Conservation (phyloP, 2,888 invertebrate species). For the Caenorhabditis japonica region DNA sequence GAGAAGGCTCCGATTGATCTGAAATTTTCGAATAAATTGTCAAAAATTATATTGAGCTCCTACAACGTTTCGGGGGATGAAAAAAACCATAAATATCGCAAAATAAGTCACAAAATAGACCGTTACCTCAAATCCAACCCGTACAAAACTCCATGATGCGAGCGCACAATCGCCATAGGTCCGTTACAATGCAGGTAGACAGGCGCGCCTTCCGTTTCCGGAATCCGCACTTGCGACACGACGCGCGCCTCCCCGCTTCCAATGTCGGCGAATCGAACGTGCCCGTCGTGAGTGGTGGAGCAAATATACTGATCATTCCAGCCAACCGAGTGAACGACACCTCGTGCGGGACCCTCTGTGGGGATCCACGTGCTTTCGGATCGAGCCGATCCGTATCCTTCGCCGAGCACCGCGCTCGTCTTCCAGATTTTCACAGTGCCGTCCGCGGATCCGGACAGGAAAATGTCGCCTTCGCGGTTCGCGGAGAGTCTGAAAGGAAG, state of each 20-base stretch:
- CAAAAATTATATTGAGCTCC: no score
- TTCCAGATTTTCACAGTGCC: constrained; percentile 64
- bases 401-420: constrained; percentile 48
- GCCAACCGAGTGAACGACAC: constrained; percentile 30
- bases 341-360: constrained; percentile 7
- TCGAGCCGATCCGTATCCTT: constrained; percentile 52
- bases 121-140: constrained; percentile 67
- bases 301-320: constrained; percentile 42
- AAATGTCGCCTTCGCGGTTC: constrained; percentile 56
- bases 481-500: constrained; percentile 58
- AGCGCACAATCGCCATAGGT: constrained; percentile 58
- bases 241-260: constrained; percentile 22
- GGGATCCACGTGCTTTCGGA: constrained; percentile 49
- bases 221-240: constrained; percentile 40
- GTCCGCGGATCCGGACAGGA: constrained; percentile 65
- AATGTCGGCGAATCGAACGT: constrained; percentile 45
- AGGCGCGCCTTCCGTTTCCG: constrained; percentile 54
- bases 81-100: no score
- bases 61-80: no score
- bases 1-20: no score
- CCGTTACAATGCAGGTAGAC: constrained; percentile 59
- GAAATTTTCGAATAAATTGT: no score
- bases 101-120: no score
- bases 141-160: constrained; percentile 71
- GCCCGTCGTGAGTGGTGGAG: constrained; percentile 37